A percentile compares a stretch with the other conserved stretches of the same genome.
Conservation (phyloP, 1,140 invertebrate genomes). For the Hydropsyche tenuis region DNA sequence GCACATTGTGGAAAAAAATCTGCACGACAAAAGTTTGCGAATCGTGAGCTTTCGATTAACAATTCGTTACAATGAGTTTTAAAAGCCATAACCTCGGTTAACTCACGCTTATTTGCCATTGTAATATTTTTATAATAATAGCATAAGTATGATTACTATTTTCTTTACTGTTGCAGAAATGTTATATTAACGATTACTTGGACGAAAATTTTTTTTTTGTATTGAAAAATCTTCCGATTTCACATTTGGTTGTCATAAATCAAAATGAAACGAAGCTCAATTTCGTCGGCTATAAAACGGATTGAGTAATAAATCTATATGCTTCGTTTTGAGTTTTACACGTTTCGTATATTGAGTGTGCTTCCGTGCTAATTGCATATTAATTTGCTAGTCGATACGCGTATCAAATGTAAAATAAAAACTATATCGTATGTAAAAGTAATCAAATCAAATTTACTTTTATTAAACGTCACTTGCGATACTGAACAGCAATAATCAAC, state of each 20-base stretch:
- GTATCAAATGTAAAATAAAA: too few species aligned
- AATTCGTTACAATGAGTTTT: neutral
- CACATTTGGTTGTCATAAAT: too few species aligned
- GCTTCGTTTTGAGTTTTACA: neutral
- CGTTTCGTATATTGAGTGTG: constrained; percentile 5
- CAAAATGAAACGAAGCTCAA: neutral
- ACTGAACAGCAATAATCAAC: too few species aligned
- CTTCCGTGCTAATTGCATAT: constrained; percentile 18
- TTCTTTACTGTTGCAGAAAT: too few species aligned
- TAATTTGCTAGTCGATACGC: too few species aligned
- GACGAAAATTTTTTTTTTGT: too few species aligned
- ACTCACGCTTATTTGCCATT: constrained; percentile 3
- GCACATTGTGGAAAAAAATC: too few species aligned
- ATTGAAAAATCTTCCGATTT: too few species aligned
- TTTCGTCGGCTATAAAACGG: neutral
- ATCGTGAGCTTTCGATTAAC: constrained; percentile 4
- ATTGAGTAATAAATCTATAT: constrained; percentile 12
- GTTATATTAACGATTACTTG: too few species aligned
- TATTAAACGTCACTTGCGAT: too few species aligned
- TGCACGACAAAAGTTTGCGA: neutral
- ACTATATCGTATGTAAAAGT: too few species aligned
- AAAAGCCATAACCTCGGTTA: constrained; percentile 23
- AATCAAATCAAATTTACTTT: too few species aligned
- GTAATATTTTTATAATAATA: neutral
- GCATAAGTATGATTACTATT: neutral